A percentile compares a stretch with the other conserved stretches of the same genome.
Conservation (phyloP, 2,888 invertebrate species). For the Caenorhabditis sp. region DNA sequence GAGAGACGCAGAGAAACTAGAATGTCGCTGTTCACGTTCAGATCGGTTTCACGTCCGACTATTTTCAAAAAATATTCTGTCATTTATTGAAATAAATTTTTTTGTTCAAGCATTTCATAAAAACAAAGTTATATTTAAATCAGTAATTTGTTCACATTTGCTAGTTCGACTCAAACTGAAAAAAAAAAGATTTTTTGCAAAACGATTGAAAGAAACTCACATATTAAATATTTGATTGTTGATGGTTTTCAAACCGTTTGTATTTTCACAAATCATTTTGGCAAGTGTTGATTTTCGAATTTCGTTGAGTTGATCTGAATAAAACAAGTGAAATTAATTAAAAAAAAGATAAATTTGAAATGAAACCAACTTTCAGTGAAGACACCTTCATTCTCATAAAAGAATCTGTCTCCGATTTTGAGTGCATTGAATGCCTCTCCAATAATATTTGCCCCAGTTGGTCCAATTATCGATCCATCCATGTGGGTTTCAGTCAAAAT, state of each 20-base stretch:
- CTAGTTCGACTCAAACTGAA: neutral
- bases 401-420: conserved; percentile 54
- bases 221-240: neutral
- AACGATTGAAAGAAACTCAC: too few relatives aligned
- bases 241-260: neutral
- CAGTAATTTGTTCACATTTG: neutral
- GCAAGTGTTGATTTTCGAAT: neutral
- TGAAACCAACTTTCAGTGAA: neutral
- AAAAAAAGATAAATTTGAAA: too few relatives aligned
- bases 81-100: too few relatives aligned
- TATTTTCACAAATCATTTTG: conserved; percentile 5
- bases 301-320: neutral
- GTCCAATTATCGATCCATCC: conserved; percentile 45
- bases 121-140: neutral
- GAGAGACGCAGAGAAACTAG: too few relatives aligned
- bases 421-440: conserved; percentile 48
- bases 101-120: too few relatives aligned
- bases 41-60: too few relatives aligned
- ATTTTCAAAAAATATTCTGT: too few relatives aligned
- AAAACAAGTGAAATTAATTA: too few relatives aligned
- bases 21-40: too few relatives aligned
- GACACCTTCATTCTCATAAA: conserved; percentile 37
- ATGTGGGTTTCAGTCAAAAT: conserved; percentile 50
- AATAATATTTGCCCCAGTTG: conserved; percentile 49
- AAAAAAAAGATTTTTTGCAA: too few relatives aligned